Conservation (phyloP, 2,888 invertebrate species). For the Ferrisia virgata region DNA sequence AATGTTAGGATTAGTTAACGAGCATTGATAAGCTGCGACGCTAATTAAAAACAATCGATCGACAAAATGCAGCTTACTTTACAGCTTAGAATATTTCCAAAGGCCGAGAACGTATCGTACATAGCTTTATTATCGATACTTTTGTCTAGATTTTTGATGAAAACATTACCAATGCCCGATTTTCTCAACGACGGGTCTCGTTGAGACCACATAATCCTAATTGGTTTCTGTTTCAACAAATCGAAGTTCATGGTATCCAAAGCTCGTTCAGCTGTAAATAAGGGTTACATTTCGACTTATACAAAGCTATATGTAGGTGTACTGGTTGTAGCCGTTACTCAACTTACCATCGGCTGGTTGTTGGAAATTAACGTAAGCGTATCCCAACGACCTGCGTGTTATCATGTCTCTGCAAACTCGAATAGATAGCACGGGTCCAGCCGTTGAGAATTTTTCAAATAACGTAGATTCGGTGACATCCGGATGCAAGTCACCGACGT, state of each 20-base stretch:
- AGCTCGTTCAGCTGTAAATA: slow-evolving; percentile 86
- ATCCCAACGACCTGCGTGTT: slow-evolving; percentile 94
- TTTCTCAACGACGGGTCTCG: slow-evolving; percentile 96
- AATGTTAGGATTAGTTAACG: not conserved
- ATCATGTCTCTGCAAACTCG: slow-evolving; percentile 98
- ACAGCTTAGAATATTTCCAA: slow-evolving; percentile 97
- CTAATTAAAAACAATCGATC: not conserved
- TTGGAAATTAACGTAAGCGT: slow-evolving; percentile 99
- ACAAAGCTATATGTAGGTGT: too few species aligned
- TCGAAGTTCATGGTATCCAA: slow-evolving; percentile 99
- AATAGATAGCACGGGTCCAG: slow-evolving; percentile 97
- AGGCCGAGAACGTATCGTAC: slow-evolving; percentile 98
- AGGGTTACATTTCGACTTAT: slow-evolving; percentile 46
- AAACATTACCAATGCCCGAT: slow-evolving; percentile 98
- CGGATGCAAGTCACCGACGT: slow-evolving; percentile 97
- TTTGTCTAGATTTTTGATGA: slow-evolving; percentile 98
- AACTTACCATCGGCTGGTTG: slow-evolving; percentile 97
- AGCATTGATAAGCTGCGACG: not conserved
- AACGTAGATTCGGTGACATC: slow-evolving; percentile 99
- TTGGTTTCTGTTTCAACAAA: slow-evolving; percentile 92
- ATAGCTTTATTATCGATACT: slow-evolving; percentile 98
- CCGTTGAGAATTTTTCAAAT: slow-evolving; percentile 98
- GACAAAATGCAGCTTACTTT: slow-evolving; percentile 63
- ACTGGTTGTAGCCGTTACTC: too few species aligned
- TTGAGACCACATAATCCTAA: slow-evolving; percentile 99